Evolutionary conservation across 92 coral and sea anemone genomes (phyloP), one percentile per base, ranked within the genome.

Genomic region (Micromussa lordhowensis): DNA sequence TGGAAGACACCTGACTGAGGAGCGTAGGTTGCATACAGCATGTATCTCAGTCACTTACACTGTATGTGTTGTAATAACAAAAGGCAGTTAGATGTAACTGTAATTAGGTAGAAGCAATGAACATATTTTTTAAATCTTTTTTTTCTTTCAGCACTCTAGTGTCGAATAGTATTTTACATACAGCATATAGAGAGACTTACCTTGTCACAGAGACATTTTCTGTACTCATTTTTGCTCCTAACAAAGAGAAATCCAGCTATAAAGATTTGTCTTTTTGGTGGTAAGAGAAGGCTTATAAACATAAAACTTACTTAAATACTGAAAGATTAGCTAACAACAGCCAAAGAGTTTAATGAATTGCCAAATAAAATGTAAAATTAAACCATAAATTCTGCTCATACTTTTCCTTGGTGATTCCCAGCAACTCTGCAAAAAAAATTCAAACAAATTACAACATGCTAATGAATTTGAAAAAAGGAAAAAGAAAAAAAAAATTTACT

Each of bases 221-320:
- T 77, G 91, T 92, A 88, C 95, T 93, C 86, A 93, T 87, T 85
- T 91, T 87, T 44, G 95, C 95, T 90, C 95, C 95, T 93, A 54
- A 81, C 16, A 81, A 75, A 69, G 17, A n/a, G 19, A 72, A 88
- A 74, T 32, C 36, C 36, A 53, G 61, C 21, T 6, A 12, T 66
- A 1, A 66, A 66, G 32, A 66, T 63, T 6, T 14, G 6, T 11
- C 28, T 51, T 3, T 14, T 28, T 2, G 11, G 35, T 29, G 64
- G 36, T 77, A 13, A 21, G 31, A 35, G 35, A 16, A 72, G 24
- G 4, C 51, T 44, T 44, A 32, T 32, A 31, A 71, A 18, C 40
- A 17, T 61, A 61, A 61, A 61, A 61, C 51, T 61, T 2, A 61
- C 28, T 4, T 24, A 61, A 61, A 24, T 22, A 61, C 29, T 61